Evolutionary conservation across 2,797 vertebrate genomes (phyloP).

Genomic region (Falco concolor): DNA sequence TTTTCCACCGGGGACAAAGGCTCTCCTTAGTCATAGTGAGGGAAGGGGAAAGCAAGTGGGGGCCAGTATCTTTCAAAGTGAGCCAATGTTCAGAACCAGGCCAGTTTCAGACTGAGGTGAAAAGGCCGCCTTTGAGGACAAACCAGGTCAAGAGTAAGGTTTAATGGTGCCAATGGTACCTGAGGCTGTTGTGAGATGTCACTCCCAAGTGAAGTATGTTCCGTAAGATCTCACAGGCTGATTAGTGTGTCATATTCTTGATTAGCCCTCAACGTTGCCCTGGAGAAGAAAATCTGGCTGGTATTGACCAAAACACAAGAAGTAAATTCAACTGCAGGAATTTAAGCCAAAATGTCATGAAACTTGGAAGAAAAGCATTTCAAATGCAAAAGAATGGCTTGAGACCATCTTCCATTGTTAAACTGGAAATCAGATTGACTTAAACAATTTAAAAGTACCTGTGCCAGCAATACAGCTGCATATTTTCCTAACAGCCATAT

Average conservation of each 20-base stretch:
- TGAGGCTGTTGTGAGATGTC: background rate
- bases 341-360: background rate
- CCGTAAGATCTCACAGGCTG: background rate
- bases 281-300: background rate
- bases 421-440: background rate
- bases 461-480: background rate
- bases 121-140: background rate
- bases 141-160: background rate
- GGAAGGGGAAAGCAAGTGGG: background rate
- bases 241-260: background rate
- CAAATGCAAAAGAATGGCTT: background rate
- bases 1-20: slow-evolving; percentile 21
- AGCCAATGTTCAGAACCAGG: background rate
- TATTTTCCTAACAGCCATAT: background rate
- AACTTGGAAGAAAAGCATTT: background rate
- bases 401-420: background rate
- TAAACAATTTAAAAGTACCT: background rate
- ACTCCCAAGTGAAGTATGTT: background rate
- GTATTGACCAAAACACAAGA: background rate
- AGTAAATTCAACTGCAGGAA: background rate
- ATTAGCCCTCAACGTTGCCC: background rate
- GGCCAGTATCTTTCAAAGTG: background rate
- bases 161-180: background rate
- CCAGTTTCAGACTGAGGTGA: background rate
- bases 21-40: fast-evolving